Conservation (phyloP, 2,888 invertebrate genomes). For the Cerastis rubricosa region DNA sequence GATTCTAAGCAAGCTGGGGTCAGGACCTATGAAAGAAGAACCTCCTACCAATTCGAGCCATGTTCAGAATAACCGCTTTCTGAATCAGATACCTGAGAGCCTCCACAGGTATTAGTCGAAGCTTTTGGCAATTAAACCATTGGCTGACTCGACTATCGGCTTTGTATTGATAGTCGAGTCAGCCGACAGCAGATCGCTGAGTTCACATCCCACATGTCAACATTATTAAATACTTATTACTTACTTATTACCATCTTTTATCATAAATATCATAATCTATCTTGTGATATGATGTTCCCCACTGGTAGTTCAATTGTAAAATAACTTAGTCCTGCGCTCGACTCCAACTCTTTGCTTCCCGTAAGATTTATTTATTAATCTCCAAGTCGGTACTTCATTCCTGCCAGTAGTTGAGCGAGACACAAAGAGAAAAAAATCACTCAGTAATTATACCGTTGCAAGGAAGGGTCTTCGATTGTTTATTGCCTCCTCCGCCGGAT, state of each 20-base stretch:
- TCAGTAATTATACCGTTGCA: slow-evolving; percentile 82
- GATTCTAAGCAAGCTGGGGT: neutral
- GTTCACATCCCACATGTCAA: neutral
- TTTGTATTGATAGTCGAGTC: too few species aligned
- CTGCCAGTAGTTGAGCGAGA: slow-evolving; percentile 68
- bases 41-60: neutral
- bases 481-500: slow-evolving; percentile 85
- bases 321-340: slow-evolving; percentile 37
- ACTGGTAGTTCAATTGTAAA: slow-evolving; percentile 36
- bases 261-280: neutral
- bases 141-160: neutral
- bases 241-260: neutral
- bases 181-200: neutral
- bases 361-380: slow-evolving; percentile 71
- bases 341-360: slow-evolving; percentile 69
- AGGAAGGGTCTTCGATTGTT: slow-evolving; percentile 84
- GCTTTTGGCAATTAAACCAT: neutral
- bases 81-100: neutral
- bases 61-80: neutral
- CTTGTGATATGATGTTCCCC: neutral
- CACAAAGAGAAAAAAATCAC: slow-evolving; percentile 74
- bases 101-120: neutral
- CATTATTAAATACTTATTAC: neutral
- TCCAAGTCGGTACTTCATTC: slow-evolving; percentile 75
- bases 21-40: neutral